A percentile compares a stretch with the other conserved stretches of the same genome.
phyloP scores from a whole-genome alignment of 1,140 invertebrate species.

The Charaxes varanes region DNA sequence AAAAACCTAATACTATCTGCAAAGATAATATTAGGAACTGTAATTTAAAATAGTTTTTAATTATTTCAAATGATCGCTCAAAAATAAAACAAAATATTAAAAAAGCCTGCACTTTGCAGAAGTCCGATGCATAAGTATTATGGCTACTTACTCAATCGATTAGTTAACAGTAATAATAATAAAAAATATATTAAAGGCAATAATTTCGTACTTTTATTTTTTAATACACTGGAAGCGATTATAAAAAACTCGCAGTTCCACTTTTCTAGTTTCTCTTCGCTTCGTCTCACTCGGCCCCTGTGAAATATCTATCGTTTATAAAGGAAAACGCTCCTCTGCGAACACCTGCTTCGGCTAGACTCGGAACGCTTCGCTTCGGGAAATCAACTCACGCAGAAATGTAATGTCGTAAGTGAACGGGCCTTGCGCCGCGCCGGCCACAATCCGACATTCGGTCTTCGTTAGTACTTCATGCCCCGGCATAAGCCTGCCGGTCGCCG shows the following conservation, averaged over 20 bases:
- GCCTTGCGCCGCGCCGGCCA: conserved; percentile 15
- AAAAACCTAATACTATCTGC: no score
- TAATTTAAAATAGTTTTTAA: no score
- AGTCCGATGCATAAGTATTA: no score
- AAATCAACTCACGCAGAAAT: conserved; percentile 24
- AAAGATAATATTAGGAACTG: no score
- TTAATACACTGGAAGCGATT: conserved; percentile 19
- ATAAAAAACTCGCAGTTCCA: conserved; percentile 20
- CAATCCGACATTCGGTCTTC: neutral
- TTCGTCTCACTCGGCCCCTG: conserved; percentile 12
- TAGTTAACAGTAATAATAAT: no score
- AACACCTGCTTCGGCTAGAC: conserved; percentile 28
- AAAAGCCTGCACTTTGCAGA: no score
- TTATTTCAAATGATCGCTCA: no score
- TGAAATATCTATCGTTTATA: conserved; percentile 15
- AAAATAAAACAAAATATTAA: no score
- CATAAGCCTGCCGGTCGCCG: conserved; percentile 26
- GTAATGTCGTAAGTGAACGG: conserved; percentile 26
- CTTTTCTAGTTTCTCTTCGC: conserved; percentile 20
- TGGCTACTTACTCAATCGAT: no score
- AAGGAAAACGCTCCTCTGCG: conserved; percentile 36
- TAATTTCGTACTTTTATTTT: no score
- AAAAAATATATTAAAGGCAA: no score
- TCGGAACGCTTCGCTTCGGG: conserved; percentile 35
- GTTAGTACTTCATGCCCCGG: conserved; percentile 4